These are phyloP conservation scores for Orgyia antiqua DNA, from an alignment of 2,888 invertebrate genomes.

Conservation along the genomic window DNA sequence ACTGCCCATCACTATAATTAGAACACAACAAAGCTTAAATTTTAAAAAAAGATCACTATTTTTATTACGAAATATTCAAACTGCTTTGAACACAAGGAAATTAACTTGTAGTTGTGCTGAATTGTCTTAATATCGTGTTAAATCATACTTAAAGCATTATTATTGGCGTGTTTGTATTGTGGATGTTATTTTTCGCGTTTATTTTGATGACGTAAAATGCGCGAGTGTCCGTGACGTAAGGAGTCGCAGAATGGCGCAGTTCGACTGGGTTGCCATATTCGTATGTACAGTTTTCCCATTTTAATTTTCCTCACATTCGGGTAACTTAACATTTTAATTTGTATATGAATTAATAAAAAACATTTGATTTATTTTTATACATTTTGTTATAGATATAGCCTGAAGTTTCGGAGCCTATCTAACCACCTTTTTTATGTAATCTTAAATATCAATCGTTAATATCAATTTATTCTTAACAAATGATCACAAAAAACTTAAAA, in stretches of 20 bases:
- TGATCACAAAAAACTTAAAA: too few relatives aligned
- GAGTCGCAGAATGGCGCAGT: conserved; percentile 60
- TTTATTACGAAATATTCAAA: conserved; percentile 14
- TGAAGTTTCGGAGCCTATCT: too few relatives aligned
- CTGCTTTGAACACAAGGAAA: conserved; percentile 6
- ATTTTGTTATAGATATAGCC: background rate
- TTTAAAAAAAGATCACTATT: conserved; percentile 12
- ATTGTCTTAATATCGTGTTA: conserved; percentile 1
- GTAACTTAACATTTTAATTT: too few relatives aligned
- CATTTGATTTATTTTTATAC: too few relatives aligned
- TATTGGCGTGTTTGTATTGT: conserved; percentile 15
- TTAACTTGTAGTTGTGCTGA: conserved; percentile 2
- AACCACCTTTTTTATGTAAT: too few relatives aligned
- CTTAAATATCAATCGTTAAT: too few relatives aligned
- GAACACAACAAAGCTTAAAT: conserved; percentile 12
- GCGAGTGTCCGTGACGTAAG: conserved; percentile 31
- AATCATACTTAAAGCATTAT: conserved; percentile 8
- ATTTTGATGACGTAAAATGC: conserved; percentile 42
- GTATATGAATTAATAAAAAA: too few relatives aligned
- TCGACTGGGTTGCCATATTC: conserved; percentile 37
- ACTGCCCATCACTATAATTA: conserved; percentile 10
- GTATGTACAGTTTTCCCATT: conserved; percentile 4
- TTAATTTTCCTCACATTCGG: too few relatives aligned
- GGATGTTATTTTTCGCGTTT: conserved; percentile 34
- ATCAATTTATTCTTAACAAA: too few relatives aligned